These are phyloP conservation scores for Macrotis lagotis DNA, from an alignment of 2,113 vertebrate species.

Conservation along the genomic window DNA sequence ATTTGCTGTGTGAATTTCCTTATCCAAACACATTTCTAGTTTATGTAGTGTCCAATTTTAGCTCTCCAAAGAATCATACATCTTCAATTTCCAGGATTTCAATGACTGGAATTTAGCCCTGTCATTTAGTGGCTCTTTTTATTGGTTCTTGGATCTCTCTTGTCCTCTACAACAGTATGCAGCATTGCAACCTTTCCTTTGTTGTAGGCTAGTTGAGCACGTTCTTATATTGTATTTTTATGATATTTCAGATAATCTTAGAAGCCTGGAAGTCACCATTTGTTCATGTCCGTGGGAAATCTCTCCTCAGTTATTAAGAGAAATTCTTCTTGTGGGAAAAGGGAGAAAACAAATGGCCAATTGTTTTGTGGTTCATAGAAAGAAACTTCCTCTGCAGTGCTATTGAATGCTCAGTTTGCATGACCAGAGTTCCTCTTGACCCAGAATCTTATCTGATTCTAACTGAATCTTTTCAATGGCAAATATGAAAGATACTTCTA, in stretches of 20 bases:
- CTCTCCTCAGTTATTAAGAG: conserved; percentile 66
- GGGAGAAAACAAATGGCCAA: conserved; percentile 64
- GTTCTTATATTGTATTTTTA: conserved; percentile 64
- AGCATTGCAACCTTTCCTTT: conserved; percentile 23
- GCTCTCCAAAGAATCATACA: not conserved
- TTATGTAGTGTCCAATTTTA: not conserved
- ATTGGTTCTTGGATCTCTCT: not conserved
- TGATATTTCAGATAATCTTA: conserved; percentile 57
- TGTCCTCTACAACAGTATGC: not conserved
- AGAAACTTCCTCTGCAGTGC: conserved; percentile 46
- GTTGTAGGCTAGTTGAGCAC: conserved; percentile 32
- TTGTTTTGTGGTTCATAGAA: conserved; percentile 67
- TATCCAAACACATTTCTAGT: not conserved
- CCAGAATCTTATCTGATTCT: not conserved
- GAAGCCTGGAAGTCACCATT: conserved; percentile 69
- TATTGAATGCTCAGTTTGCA: conserved; percentile 28
- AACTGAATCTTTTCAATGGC: not conserved
- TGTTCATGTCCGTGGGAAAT: conserved; percentile 74
- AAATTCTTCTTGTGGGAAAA: conserved; percentile 74
- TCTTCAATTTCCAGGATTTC: not conserved
- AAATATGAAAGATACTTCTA: conserved; percentile 29
- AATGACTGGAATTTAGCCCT: not conserved
- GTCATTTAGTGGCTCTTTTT: not conserved
- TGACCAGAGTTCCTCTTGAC: conserved; percentile 33
- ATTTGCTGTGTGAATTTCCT: not conserved